Conservation (phyloP, 2,888 invertebrate genomes). For the Nowickia ferox region DNA sequence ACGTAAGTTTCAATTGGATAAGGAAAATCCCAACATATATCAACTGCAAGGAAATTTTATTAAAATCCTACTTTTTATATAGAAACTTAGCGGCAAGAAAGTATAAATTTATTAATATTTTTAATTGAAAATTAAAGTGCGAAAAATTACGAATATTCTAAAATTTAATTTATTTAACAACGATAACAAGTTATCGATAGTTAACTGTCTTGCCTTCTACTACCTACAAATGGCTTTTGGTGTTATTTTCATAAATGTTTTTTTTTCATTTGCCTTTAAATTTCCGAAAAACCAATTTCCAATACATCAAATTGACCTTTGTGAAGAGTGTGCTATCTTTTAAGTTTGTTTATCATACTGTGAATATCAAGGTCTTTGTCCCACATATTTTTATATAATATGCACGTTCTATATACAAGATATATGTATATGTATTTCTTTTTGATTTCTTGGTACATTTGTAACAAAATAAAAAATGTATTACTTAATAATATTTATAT, state of each 20-base stretch:
- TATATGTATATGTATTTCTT: no score
- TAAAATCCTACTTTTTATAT: no score
- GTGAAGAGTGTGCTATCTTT: conserved; percentile 6
- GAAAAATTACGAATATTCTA: no score
- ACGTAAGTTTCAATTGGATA: no score
- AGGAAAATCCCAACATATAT: no score
- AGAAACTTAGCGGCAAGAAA: no score
- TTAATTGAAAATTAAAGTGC: no score
- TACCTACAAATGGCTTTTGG: neutral
- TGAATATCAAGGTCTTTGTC: conserved; percentile 49
- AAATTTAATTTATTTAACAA: no score
- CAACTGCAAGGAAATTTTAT: no score
- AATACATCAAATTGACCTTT: conserved; percentile 62
- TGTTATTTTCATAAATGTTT: neutral
- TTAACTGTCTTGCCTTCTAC: neutral
- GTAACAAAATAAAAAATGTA: conserved; percentile 16
- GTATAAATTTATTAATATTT: no score
- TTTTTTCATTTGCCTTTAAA: neutral
- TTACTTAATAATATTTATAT: conserved; percentile 36
- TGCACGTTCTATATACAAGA: no score
- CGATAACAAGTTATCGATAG: no score
- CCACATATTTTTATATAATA: conserved; percentile 8
- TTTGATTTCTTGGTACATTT: neutral
- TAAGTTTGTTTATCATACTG: neutral
- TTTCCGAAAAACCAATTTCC: conserved; percentile 43